These are phyloP conservation scores for Sphaeramia orbicularis DNA, from an alignment of 2,797 vertebrate genomes.

Conservation along the genomic window DNA sequence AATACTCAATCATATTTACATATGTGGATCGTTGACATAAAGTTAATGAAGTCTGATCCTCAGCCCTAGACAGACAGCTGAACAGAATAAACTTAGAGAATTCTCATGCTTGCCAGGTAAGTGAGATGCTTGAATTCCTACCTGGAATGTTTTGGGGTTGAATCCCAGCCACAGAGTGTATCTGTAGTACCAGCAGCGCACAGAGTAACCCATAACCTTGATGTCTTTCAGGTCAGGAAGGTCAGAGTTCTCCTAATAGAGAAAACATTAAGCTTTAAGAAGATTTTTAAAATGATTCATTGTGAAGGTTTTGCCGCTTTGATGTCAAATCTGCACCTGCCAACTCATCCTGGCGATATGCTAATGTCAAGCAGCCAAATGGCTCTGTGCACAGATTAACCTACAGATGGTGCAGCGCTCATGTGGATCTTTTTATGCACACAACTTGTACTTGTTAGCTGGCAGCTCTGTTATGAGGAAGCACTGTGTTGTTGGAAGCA, in stretches of 20 bases:
- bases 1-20: too few relatives aligned
- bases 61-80: slow-evolving; percentile 3
- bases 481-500: background rate
- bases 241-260: slow-evolving; percentile 90
- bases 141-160: slow-evolving; percentile 86
- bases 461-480: background rate
- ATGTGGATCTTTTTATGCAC: slow-evolving; percentile 23
- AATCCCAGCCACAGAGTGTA: slow-evolving; percentile 94
- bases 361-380: slow-evolving; percentile 35
- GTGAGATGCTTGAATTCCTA: slow-evolving; percentile 56
- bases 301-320: background rate
- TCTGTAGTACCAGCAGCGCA: slow-evolving; percentile 87
- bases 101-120: background rate
- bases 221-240: slow-evolving; percentile 91
- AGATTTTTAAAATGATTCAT: background rate
- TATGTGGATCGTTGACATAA: too few relatives aligned
- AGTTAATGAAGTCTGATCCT: background rate
- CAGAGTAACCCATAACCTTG: slow-evolving; percentile 94
- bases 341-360: slow-evolving; percentile 14
- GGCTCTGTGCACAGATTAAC: slow-evolving; percentile 29
- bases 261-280: background rate
- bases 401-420: slow-evolving; percentile 45
- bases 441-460: background rate
- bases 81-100: background rate
- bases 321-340: slow-evolving; percentile 19